Percentiles rank a stretch among this genome's conserved stretches.
Evolutionary conservation across 2,113 vertebrate genomes (phyloP).

Genomic region (Melanerpes formicivorus): DNA sequence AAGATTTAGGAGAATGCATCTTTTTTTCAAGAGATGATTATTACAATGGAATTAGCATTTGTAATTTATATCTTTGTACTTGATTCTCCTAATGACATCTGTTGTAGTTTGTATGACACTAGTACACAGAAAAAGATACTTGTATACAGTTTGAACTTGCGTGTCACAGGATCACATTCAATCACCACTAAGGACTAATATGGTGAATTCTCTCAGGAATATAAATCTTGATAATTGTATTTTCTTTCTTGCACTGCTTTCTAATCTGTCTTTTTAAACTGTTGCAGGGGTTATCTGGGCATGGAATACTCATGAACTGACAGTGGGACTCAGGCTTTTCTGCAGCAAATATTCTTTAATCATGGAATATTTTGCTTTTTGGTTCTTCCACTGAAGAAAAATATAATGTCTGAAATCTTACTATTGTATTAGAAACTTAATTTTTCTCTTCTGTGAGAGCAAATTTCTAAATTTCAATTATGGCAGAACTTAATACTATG

Average conservation of each 20-base stretch:
- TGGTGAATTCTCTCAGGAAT: neutral
- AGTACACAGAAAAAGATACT: neutral
- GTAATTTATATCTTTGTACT: neutral
- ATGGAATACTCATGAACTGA: neutral
- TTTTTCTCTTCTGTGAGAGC: neutral
- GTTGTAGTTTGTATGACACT: neutral
- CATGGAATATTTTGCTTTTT: neutral
- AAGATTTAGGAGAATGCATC: neutral
- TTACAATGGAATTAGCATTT: neutral
- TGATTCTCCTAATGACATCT: neutral
- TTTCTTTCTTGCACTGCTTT: neutral
- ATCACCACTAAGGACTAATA: neutral
- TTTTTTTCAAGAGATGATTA: neutral
- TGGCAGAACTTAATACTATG: neutral
- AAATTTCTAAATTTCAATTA: neutral
- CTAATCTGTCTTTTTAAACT: neutral
- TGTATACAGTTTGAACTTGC: fast-evolving
- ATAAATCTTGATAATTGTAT: neutral
- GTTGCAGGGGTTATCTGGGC: neutral
- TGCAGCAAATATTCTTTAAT: neutral
- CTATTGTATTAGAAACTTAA: neutral
- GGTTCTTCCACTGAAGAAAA: neutral
- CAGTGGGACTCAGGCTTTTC: neutral
- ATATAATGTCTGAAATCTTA: neutral
- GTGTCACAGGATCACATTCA: neutral